phyloP scores from a whole-genome alignment of 2,113 vertebrate genomes.

The Quiscalus mexicanus region DNA sequence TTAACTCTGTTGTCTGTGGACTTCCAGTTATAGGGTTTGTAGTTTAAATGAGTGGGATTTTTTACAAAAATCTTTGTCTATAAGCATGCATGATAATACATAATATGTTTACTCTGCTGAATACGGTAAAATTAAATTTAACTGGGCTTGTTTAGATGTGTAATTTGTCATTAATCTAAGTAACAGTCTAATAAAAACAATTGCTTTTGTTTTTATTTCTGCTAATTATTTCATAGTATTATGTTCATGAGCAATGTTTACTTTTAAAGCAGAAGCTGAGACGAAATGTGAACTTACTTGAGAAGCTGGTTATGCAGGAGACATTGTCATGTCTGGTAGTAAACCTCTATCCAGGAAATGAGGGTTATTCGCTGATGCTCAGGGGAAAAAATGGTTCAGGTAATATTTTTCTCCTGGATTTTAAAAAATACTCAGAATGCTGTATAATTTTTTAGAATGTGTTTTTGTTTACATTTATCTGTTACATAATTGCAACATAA shows the following conservation, averaged over 20 bases:
- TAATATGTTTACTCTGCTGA: background rate
- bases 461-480: background rate
- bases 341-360: slow-evolving; percentile 97
- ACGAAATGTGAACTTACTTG: slow-evolving; percentile 98
- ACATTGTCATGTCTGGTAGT: slow-evolving; percentile 94
- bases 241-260: slow-evolving; percentile 69
- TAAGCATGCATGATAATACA: background rate
- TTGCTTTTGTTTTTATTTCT: background rate
- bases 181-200: background rate
- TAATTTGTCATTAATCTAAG: background rate
- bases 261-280: slow-evolving; percentile 92
- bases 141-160: background rate
- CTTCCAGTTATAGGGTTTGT: background rate
- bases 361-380: slow-evolving; percentile 98
- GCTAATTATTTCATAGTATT: slow-evolving; percentile 5
- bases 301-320: slow-evolving; percentile 97
- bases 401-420: slow-evolving; percentile 58
- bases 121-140: background rate
- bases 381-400: slow-evolving; percentile 99
- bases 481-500: background rate
- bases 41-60: background rate
- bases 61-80: background rate
- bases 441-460: background rate
- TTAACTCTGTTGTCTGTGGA: background rate
- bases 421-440: background rate